Percentiles rank a stretch among this genome's conserved stretches.
phyloP scores from a whole-genome alignment of 2,113 vertebrate species.

The Myrmecophaga tridactyla region DNA sequence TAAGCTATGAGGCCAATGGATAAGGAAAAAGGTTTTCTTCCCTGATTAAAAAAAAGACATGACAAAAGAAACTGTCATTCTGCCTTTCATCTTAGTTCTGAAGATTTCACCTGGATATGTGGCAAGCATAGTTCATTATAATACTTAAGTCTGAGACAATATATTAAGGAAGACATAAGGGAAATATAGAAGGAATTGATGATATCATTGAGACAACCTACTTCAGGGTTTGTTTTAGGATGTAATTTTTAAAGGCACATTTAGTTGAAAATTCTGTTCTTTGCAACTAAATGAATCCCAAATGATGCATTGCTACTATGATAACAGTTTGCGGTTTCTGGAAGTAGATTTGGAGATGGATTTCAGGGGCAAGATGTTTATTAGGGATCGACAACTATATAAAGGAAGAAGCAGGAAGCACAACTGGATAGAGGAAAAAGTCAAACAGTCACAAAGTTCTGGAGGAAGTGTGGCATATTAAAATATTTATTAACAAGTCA shows the following conservation, averaged over 20 bases:
- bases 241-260: not conserved
- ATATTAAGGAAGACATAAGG: not conserved
- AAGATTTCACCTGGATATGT: not conserved
- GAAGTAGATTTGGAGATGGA: not conserved
- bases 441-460: not conserved
- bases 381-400: not conserved
- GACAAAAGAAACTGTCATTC: not conserved
- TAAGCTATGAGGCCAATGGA: not conserved
- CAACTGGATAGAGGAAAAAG: not conserved
- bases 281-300: not conserved
- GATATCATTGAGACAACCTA: not conserved
- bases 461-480: not conserved
- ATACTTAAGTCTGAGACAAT: not conserved
- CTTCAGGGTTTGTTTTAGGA: not conserved
- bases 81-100: not conserved
- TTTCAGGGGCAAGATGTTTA: not conserved
- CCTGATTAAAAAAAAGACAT: not conserved
- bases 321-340: not conserved
- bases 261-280: not conserved
- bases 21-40: not conserved
- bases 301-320: not conserved
- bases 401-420: not conserved
- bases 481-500: not conserved
- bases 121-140: not conserved
- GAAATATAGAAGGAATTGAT: not conserved